These are phyloP conservation scores for Spodoptera littoralis DNA, from an alignment of 2,888 invertebrate genomes.

Conservation along the genomic window DNA sequence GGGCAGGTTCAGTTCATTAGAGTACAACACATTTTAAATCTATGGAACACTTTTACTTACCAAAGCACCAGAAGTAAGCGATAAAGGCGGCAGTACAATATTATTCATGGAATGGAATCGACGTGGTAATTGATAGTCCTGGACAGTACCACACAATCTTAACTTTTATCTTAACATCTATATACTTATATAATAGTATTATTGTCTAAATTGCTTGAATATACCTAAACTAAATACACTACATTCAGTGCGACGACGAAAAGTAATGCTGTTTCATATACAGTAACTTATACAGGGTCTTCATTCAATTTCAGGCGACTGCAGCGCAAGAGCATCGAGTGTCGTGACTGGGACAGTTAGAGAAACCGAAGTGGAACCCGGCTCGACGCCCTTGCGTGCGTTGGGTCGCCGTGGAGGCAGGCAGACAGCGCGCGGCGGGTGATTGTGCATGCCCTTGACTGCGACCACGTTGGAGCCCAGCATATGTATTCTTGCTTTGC, in stretches of 20 bases:
- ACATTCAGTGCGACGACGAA: conserved; percentile 31
- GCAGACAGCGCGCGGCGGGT: conserved; percentile 79
- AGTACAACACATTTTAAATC: conserved; percentile 19
- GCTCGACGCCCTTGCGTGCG: conserved; percentile 62
- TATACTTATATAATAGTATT: conserved; percentile 30
- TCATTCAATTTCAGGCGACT: conserved; percentile 61
- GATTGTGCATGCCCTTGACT: conserved; percentile 87
- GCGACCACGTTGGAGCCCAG: conserved; percentile 84
- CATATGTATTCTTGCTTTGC: conserved; percentile 87
- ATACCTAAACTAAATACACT: conserved; percentile 34
- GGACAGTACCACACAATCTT: conserved; percentile 26
- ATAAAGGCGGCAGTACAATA: conserved; percentile 22
- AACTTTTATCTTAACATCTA: conserved; percentile 13
- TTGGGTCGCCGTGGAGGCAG: conserved; percentile 66
- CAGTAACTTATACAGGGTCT: conserved; percentile 7
- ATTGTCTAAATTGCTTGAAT: conserved; percentile 57
- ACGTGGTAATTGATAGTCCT: conserved; percentile 13
- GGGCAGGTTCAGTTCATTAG: conserved; percentile 44
- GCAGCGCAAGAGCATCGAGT: conserved; percentile 52
- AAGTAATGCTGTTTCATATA: conserved; percentile 20
- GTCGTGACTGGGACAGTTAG: conserved; percentile 41
- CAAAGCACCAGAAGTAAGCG: conserved; percentile 50
- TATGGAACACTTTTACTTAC: conserved; percentile 28
- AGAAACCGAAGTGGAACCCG: conserved; percentile 34
- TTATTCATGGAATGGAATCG: conserved; percentile 36